A percentile compares a stretch with the other conserved stretches of the same genome.
These are phyloP conservation scores for Poeciliopsis gracilis DNA, from an alignment of 2,797 vertebrate genomes.

Conservation along the genomic window DNA sequence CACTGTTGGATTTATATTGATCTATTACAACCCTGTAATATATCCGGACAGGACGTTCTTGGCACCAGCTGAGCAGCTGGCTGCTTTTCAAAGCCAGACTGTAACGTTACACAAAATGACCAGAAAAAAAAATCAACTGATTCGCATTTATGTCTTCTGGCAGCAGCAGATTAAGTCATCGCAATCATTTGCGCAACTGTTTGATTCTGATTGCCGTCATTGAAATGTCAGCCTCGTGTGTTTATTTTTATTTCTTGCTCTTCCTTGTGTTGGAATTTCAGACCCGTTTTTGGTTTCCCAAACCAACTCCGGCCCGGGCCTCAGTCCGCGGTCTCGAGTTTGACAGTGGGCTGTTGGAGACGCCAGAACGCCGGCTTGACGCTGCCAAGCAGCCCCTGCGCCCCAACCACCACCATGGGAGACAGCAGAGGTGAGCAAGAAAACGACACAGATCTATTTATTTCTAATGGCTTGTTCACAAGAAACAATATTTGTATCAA, in stretches of 20 bases:
- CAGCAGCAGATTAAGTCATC: not conserved
- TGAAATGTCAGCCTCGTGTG: not conserved
- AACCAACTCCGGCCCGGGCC: constrained; percentile 79
- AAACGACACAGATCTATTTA: not conserved
- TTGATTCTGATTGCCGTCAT: rapidly evolving
- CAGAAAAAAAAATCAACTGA: constrained; percentile 6
- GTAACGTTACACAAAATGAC: constrained; percentile 29
- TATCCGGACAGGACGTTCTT: not conserved
- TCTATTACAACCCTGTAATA: not conserved
- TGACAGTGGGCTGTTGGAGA: constrained; percentile 54
- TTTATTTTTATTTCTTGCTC: constrained; percentile 10
- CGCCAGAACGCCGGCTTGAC: constrained; percentile 43
- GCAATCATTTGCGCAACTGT: rapidly evolving
- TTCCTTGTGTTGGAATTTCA: constrained; percentile 67
- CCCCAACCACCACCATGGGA: constrained; percentile 75
- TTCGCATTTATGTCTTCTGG: not conserved
- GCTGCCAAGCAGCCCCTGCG: constrained; percentile 37
- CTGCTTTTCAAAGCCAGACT: constrained; percentile 16
- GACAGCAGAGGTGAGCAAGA: constrained; percentile 82
- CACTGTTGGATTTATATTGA: rapidly evolving
- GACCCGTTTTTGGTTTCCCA: constrained; percentile 75
- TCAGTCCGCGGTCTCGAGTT: constrained; percentile 84
- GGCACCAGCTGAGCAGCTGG: constrained; percentile 36
- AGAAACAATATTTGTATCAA: not conserved
- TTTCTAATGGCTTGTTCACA: not conserved